Percentiles rank a stretch among this genome's conserved stretches.
These are phyloP conservation scores for Poeciliopsis turneri DNA, from an alignment of 2,797 vertebrate genomes.

Conservation along the genomic window DNA sequence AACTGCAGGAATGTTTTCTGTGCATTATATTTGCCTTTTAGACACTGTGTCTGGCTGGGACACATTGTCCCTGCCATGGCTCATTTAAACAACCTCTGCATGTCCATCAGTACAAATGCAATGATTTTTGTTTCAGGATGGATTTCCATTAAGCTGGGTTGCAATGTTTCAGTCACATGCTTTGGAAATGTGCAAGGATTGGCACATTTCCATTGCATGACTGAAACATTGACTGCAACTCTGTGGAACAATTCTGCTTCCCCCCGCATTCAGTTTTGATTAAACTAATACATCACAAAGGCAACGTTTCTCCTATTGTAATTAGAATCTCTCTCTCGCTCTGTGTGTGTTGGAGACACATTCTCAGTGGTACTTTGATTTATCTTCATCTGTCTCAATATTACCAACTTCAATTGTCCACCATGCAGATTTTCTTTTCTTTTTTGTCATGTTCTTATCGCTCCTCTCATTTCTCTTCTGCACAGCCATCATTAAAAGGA, in stretches of 20 bases:
- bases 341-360: slow-evolving; percentile 4
- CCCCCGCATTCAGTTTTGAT: slow-evolving; percentile 50
- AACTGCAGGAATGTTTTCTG: neutral
- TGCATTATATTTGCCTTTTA: neutral
- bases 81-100: neutral
- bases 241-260: slow-evolving; percentile 32
- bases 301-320: slow-evolving; percentile 42
- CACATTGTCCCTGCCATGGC: neutral
- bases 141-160: neutral
- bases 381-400: slow-evolving; percentile 39
- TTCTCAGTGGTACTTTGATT: slow-evolving; percentile 13
- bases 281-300: slow-evolving; percentile 66
- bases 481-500: neutral
- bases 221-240: slow-evolving; percentile 5
- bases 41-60: too few species aligned
- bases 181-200: slow-evolving; percentile 32
- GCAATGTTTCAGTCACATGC: slow-evolving; percentile 21
- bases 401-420: slow-evolving; percentile 11
- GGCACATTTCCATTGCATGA: neutral
- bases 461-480: neutral
- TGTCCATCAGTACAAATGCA: neutral
- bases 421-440: neutral
- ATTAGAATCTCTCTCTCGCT: slow-evolving; percentile 33
- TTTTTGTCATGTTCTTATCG: neutral
- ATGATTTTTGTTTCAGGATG: neutral